phyloP scores from a whole-genome alignment of 2,797 vertebrate genomes.

The Hydrophis major region DNA sequence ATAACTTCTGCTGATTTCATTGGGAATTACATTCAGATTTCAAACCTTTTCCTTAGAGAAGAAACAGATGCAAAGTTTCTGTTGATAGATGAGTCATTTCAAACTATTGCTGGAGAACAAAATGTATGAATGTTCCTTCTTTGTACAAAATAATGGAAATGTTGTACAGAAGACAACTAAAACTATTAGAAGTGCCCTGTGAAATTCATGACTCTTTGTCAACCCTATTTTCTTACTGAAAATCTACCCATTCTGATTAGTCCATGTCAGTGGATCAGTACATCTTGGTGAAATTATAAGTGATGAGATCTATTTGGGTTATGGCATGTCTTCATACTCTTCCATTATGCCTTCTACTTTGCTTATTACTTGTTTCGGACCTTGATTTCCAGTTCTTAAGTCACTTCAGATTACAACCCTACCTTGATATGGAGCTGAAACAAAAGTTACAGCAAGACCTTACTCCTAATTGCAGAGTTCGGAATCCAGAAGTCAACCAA shows the following conservation, averaged over 20 bases:
- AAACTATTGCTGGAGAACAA: background rate
- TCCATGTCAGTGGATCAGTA: background rate
- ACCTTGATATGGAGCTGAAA: background rate
- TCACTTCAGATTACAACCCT: background rate
- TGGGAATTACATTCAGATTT: background rate
- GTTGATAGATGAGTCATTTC: background rate
- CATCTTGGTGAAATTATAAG: background rate
- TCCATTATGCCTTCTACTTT: background rate
- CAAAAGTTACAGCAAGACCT: background rate
- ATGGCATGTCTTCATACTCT: background rate
- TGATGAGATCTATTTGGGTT: background rate
- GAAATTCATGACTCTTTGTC: background rate
- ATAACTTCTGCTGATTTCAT: background rate
- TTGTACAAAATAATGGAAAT: background rate
- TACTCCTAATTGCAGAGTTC: background rate
- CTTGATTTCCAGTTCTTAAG: background rate
- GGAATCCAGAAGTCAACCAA: background rate
- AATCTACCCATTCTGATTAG: background rate
- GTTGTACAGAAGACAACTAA: background rate
- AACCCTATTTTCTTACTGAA: background rate
- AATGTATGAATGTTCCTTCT: background rate
- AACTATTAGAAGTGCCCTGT: background rate
- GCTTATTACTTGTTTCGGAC: background rate
- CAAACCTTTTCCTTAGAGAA: background rate
- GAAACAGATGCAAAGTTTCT: background rate